Evolutionary conservation across 2,113 vertebrate species (phyloP), one percentile per base, ranked within the genome.

Genomic region (Hydropotes inermis): DNA sequence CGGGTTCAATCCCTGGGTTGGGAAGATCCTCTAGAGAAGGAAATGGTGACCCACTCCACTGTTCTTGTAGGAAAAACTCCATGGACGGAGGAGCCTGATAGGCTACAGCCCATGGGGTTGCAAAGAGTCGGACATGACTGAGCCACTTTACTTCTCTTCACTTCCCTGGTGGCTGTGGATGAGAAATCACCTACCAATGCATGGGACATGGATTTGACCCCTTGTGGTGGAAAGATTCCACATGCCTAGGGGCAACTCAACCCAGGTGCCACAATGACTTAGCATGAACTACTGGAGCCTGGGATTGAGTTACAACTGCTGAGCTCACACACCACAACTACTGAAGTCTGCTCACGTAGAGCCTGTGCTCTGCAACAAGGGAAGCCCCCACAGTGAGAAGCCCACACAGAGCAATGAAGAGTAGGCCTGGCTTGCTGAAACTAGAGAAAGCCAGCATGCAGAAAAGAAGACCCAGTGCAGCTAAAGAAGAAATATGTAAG

Each of bases 71-170:
- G 67, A 36, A 39, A 70, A 70, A 39, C 39, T 23, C 19, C n/a
- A 12, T 70, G 67, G n/a, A 70, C 5, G 11, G 67, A 39, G 19
- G 19, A 70, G 10, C 67, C n/a, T 70, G 67, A 11, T 39, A 70
- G 19, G 67, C 67, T 23, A 39, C 19, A 39, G 67, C 39, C n/a
- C 67, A 23, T 70, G 67, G 19, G n/a, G 67, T 70, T 2, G 1
- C 67, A 70, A 70, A 39, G n/a, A 39, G 67, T 39, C 0, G 0
- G 67, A 39, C n/a, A 39, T 0, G 5, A 39, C 10, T 70, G n/a
- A 70, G 10, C n/a, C 19, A 39, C 21, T 70, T 36, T 19, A 23
- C n/a, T 70, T 70, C 67, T 39, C 19, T 39, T 70, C 67, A 39
- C n/a, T 23, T 70, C 10, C n/a, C 19, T 23, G 67, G 19, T 70